These are phyloP conservation scores for Allygus modestus DNA, from an alignment of 2,888 invertebrate genomes.

Conservation along the genomic window DNA sequence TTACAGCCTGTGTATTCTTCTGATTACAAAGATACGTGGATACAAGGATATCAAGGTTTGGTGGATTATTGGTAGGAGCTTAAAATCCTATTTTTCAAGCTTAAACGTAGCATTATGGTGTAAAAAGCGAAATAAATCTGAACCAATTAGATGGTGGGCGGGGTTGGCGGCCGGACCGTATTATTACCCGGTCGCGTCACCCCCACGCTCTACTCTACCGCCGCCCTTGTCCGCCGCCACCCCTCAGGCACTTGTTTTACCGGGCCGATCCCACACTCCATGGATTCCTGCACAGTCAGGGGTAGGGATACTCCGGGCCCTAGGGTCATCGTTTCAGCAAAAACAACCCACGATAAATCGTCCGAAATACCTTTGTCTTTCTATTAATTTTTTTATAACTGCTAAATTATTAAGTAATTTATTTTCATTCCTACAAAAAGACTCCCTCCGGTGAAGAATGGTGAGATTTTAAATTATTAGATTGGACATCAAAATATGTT, in stretches of 20 bases:
- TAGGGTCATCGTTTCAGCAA: background rate
- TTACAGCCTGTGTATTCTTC: no score
- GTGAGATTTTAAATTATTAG: background rate
- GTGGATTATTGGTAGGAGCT: no score
- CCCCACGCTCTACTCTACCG: background rate
- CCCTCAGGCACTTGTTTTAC: conserved; percentile 2
- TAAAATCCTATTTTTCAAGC: background rate
- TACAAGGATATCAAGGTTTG: no score
- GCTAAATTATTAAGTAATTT: conserved; percentile 3
- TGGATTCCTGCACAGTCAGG: conserved; percentile 38
- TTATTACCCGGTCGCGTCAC: background rate
- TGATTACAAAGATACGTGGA: no score
- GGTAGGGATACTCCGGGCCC: background rate
- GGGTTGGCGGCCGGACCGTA: background rate
- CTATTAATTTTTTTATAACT: background rate
- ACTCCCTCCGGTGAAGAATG: background rate
- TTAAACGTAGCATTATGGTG: background rate
- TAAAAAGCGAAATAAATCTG: conserved; percentile 4
- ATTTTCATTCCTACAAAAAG: background rate
- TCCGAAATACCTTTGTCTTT: background rate
- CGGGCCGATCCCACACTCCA: background rate
- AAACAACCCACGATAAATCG: conserved; percentile 15
- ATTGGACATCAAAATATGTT: no score
- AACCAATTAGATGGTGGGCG: background rate
- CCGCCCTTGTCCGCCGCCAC: background rate